phyloP scores from a whole-genome alignment of 1,140 invertebrate species.

The Sarcophaga bullata region DNA sequence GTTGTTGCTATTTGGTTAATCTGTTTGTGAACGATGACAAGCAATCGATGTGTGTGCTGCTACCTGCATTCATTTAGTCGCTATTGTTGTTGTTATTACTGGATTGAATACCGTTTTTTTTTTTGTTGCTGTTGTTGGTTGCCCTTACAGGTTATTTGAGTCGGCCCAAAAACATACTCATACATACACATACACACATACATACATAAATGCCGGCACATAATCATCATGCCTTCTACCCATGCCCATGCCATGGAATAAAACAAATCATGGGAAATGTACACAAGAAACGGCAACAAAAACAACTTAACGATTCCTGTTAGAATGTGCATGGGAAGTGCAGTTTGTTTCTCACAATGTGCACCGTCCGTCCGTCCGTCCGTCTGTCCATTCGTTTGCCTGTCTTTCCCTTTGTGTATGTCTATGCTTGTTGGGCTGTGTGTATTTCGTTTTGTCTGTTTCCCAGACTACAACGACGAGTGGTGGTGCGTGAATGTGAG shows the following conservation, averaged over 20 bases:
- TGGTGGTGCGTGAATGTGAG: constrained; percentile 17
- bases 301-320: constrained; percentile 42
- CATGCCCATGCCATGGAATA: neutral
- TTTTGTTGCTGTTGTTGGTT: neutral
- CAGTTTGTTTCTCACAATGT: constrained; percentile 35
- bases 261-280: constrained; percentile 42
- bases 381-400: neutral
- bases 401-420: neutral
- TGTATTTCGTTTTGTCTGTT: neutral
- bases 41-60: constrained; percentile 42
- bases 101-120: neutral
- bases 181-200: neutral
- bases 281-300: constrained; percentile 37
- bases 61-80: constrained; percentile 33
- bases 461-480: neutral
- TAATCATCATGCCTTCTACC: too few species aligned
- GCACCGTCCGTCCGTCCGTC: neutral
- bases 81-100: neutral
- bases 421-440: neutral
- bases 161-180: neutral
- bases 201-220: neutral
- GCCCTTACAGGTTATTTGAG: constrained; percentile 40
- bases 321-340: constrained; percentile 43
- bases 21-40: constrained; percentile 41
- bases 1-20: constrained; percentile 34